Percentiles rank a stretch among this genome's conserved stretches.
phyloP scores from a whole-genome alignment of 1,140 invertebrate genomes.

The Neodiprion virginianus region DNA sequence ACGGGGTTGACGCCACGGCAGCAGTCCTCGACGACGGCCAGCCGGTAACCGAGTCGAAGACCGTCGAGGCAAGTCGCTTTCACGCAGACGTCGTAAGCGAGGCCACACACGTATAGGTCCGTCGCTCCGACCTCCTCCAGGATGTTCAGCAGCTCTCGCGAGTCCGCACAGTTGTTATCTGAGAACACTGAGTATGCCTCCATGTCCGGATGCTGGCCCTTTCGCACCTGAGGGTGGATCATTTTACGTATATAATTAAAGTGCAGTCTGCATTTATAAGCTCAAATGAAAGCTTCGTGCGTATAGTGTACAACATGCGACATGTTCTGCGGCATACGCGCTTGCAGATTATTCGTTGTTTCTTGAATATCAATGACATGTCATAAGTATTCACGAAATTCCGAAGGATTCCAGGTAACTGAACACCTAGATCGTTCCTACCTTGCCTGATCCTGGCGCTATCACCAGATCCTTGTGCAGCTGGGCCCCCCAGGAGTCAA shows the following conservation, averaged over 20 bases:
- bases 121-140: slow-evolving; percentile 68
- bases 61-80: slow-evolving; percentile 70
- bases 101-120: slow-evolving; percentile 79
- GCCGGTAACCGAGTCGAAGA: slow-evolving; percentile 71
- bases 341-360: no score
- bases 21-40: slow-evolving; percentile 76
- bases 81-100: slow-evolving; percentile 86
- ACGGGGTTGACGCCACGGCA: slow-evolving; percentile 68
- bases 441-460: slow-evolving; percentile 43
- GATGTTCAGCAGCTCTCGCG: slow-evolving; percentile 69
- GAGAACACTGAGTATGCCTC: slow-evolving; percentile 85
- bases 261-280: slow-evolving; percentile 44
- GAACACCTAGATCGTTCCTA: slow-evolving; percentile 21
- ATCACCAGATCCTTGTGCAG: slow-evolving; percentile 75
- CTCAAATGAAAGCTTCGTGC: background rate
- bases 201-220: slow-evolving; percentile 76
- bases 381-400: no score
- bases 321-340: background rate
- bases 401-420: no score
- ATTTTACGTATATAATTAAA: slow-evolving; percentile 31
- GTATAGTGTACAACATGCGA: background rate
- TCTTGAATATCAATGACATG: no score
- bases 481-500: slow-evolving; percentile 76
- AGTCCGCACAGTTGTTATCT: slow-evolving; percentile 73
- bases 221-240: slow-evolving; percentile 67